These are phyloP conservation scores for Eunapius fragilis DNA, from an alignment of 37 sponge, comb jelly and placozoan genomes.

Conservation along the genomic window DNA sequence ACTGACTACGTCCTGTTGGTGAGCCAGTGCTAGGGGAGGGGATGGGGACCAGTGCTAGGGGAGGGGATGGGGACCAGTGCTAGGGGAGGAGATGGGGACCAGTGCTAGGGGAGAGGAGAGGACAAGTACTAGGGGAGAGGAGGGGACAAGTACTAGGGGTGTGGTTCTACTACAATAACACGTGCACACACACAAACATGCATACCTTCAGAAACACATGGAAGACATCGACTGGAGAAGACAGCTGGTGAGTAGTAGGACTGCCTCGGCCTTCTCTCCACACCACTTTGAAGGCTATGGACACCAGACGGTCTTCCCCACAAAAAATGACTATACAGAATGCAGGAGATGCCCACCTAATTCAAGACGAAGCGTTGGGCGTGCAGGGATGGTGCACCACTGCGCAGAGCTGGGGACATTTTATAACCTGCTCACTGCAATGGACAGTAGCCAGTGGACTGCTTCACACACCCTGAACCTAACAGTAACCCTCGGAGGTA, in stretches of 20 bases:
- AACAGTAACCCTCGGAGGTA: background rate
- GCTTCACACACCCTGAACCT: background rate
- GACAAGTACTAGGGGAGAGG: background rate
- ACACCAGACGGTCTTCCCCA: background rate
- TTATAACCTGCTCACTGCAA: conserved; percentile 19
- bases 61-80: background rate
- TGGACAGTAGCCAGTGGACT: background rate
- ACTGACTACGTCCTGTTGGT: background rate
- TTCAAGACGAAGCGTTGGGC: conserved; percentile 12
- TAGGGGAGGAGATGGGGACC: background rate
- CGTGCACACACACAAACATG: too few species aligned
- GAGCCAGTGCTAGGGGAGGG: background rate
- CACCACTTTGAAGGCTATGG: background rate
- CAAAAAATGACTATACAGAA: background rate
- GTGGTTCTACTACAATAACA: too few species aligned
- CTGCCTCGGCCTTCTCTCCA: background rate
- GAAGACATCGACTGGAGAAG: background rate
- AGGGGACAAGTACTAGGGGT: background rate
- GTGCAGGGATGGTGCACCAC: conserved; percentile 7
- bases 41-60: background rate
- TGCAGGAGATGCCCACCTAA: background rate
- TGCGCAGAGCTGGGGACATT: conserved; percentile 18
- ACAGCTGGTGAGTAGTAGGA: background rate
- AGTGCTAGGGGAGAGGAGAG: background rate
- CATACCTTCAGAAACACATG: background rate